These are phyloP conservation scores for Buceros bicornis DNA, from an alignment of 2,797 vertebrate species.

Conservation along the genomic window DNA sequence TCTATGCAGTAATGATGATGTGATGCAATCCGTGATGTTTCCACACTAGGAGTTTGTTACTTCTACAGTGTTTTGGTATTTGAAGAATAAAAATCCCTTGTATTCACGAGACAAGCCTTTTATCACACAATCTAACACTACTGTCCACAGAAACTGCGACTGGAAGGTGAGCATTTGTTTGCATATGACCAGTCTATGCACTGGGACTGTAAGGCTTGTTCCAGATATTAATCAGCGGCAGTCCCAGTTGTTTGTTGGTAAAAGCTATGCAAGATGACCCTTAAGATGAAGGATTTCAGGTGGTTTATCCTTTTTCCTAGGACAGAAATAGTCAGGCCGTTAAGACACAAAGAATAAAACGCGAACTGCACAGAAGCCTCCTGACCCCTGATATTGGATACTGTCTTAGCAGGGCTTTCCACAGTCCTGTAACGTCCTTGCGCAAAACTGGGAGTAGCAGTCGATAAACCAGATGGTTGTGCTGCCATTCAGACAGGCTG, in stretches of 20 bases:
- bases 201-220: not conserved
- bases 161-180: not conserved
- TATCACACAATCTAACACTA: not conserved
- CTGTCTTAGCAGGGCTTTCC: not conserved
- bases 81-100: not conserved
- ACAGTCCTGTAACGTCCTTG: fast-evolving
- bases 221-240: not conserved
- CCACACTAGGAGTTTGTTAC: not conserved
- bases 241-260: not conserved
- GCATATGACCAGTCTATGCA: not conserved
- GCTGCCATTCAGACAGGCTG: not conserved
- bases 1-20: not conserved
- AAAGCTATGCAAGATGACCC: not conserved
- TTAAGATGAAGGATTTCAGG: not conserved
- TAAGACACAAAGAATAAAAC: not conserved
- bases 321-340: not conserved
- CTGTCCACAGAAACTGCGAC: not conserved
- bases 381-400: not conserved
- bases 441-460: not conserved
- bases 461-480: not conserved
- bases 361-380: not conserved
- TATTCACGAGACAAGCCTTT: not conserved
- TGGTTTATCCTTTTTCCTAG: not conserved
- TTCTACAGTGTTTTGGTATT: not conserved
- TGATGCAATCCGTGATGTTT: not conserved